Conservation (phyloP, 2,113 vertebrate genomes). For the Crotalus helleri region DNA sequence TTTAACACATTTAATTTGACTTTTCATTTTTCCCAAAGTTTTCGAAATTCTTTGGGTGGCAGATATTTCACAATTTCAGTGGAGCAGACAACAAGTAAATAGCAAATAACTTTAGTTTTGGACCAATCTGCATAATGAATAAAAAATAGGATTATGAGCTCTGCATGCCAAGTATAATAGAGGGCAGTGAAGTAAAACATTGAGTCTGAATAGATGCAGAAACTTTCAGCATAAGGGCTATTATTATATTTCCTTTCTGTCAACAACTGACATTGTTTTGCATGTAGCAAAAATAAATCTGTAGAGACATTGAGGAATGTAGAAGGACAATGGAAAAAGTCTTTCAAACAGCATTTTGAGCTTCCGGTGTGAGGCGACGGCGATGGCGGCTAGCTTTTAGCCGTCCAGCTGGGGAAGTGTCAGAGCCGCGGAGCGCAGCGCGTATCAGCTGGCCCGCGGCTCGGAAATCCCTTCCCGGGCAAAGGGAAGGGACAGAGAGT, state of each 20-base stretch:
- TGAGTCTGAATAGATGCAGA: background rate
- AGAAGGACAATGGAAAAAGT: background rate
- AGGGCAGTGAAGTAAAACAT: background rate
- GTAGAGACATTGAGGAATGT: background rate
- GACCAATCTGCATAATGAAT: background rate
- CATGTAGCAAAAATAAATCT: background rate
- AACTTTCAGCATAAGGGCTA: background rate
- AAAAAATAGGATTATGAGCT: background rate
- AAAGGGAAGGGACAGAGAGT: too few species aligned
- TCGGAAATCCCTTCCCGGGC: too few species aligned
- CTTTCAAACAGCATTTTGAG: background rate
- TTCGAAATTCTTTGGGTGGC: background rate
- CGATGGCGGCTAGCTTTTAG: too few species aligned
- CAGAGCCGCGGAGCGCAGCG: too few species aligned
- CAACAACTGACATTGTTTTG: background rate
- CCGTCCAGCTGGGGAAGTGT: too few species aligned
- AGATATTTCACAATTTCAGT: background rate
- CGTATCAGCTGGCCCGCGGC: too few species aligned
- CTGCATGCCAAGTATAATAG: background rate
- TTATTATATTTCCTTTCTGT: background rate
- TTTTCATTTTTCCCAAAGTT: background rate
- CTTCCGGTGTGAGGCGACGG: too few species aligned
- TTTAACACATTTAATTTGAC: background rate
- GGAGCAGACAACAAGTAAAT: background rate
- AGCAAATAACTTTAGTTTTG: background rate